Evolutionary conservation across 1,140 invertebrate species (phyloP), one percentile per base, ranked within the genome.

Genomic region (Brachionus paranguensis): DNA sequence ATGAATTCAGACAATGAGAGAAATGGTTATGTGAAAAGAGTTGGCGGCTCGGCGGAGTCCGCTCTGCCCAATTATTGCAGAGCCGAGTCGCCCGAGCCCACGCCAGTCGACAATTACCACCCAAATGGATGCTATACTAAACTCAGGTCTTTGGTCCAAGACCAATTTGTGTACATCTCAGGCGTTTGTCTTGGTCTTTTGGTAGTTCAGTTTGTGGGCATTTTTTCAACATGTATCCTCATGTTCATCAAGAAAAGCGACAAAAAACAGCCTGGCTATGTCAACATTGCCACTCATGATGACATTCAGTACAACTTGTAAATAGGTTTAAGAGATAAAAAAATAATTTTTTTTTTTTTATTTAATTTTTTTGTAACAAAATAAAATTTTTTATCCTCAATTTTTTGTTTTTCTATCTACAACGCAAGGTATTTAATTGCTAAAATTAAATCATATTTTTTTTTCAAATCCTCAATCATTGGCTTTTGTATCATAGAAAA

Each of bases 251-350:
- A 11, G n/a, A 79, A 43, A n/a, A 79, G 50, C 8, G 50, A 64
- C 27, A 79, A 79, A 79, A 29, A 79, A 17, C 76, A 79, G 17
- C 76, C 76, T 5, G 50, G 43, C 1, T 79, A 79, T 27, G 76
- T 79, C 8, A 79, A 53, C 17, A 79, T 79, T 41, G 76, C 76
- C 14, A 79, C 76, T 27, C 76, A 79, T 55, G 76, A 79, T 79
- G 76, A 79, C 29, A 79, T 79, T 55, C 76, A 79, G 20, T 79
- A 79, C 20, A 79, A 79, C 53, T 43, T 79, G 50, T 79, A 79
- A 43, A 60, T 60, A 60, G 20, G 14, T 8, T 65, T 65, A 27
- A 14, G 60, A 27, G 12, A 11, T 12, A 27, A 65, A 29, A 65
- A 29, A 17, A 27, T 33, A 1, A 0, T 33, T 33, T 29, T 24